Base-by-base conservation (phyloP, 2,113 vertebrate species). In the Accipiter virgatus region DNA sequence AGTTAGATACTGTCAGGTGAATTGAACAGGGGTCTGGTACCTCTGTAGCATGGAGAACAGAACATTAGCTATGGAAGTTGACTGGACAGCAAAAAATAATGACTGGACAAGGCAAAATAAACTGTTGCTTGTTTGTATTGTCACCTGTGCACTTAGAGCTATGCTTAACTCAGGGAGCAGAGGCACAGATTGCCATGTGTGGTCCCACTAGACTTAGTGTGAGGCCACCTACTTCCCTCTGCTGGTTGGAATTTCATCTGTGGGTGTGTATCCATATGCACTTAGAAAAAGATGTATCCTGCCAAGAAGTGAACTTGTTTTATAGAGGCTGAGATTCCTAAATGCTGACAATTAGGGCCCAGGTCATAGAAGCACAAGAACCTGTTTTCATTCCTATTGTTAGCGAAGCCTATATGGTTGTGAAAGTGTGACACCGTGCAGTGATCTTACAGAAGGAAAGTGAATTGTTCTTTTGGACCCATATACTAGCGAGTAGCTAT, bases 241-340 rank as follows among this genome's bases (percentile, higher is more conserved):
- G 67, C 90, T 87, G 90, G 85, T 14, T 61, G 88, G 59, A 68
- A 47, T 61, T 14, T 12, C 16, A 6, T 12, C 31, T 38, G 18
- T 43, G 38, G 34, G 0, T 9, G 11, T 16, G 36, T n/a, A 15
- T 63, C 34, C 17, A 4, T 14, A 1, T 22, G 16, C 45, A 6
- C 7, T 2, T 3, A 14, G 1, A 6, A 23, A 10, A 47, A 9
- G 19, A 9, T 15, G 66, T 15, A 5, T 72, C 48, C 79, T 81
- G 68, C n/a, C 58, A 21, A 56, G 63, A 78, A 40, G 48, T 16
- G 40, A 22, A 3, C 38, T 53, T 52, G 34, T 34, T 67, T 12
- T 47, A 0, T 2, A 42, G 31, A 68, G 68, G 2, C 43, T 36
- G 63, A 43, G 59, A 10, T 16, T 52, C 87, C 83, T 68, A 8